These are phyloP conservation scores for Gambusia holbrooki DNA, from an alignment of 2,113 vertebrate genomes.

Conservation along the genomic window DNA sequence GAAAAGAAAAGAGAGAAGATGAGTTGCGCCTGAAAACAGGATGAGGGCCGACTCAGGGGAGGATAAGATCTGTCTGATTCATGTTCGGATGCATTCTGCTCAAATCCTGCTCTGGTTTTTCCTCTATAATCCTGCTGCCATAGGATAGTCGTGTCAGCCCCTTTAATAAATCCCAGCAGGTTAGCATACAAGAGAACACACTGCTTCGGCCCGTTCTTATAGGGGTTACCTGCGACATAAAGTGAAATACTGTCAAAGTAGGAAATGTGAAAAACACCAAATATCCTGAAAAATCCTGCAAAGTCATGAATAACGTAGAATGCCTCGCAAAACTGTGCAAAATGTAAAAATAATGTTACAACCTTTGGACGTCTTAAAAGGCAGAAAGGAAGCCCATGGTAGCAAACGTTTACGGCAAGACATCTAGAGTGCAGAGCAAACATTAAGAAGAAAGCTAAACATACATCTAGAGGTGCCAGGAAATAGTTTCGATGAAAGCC, in stretches of 20 bases:
- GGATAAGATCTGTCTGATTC: conserved; percentile 32
- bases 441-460: too few relatives aligned
- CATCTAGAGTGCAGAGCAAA: too few relatives aligned
- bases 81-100: conserved; percentile 18
- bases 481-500: too few relatives aligned
- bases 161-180: conserved; percentile 56
- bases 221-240: conserved; percentile 13
- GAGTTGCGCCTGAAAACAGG: conserved; percentile 35
- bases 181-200: conserved; percentile 11
- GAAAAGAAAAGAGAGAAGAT: not conserved
- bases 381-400: too few relatives aligned
- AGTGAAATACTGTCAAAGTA: not conserved
- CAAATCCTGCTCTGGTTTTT: conserved; percentile 16
- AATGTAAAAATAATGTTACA: not conserved
- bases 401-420: too few relatives aligned
- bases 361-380: too few relatives aligned
- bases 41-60: conserved; percentile 6
- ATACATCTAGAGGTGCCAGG: too few relatives aligned
- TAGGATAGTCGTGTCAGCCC: conserved; percentile 15
- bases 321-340: not conserved
- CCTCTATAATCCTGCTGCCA: conserved; percentile 25
- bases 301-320: not conserved
- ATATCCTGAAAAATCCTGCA: not conserved
- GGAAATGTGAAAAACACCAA: not conserved
- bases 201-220: conserved; percentile 12